Base-by-base conservation (phyloP, 2,113 vertebrate genomes). In the Podocnemis expansa region DNA sequence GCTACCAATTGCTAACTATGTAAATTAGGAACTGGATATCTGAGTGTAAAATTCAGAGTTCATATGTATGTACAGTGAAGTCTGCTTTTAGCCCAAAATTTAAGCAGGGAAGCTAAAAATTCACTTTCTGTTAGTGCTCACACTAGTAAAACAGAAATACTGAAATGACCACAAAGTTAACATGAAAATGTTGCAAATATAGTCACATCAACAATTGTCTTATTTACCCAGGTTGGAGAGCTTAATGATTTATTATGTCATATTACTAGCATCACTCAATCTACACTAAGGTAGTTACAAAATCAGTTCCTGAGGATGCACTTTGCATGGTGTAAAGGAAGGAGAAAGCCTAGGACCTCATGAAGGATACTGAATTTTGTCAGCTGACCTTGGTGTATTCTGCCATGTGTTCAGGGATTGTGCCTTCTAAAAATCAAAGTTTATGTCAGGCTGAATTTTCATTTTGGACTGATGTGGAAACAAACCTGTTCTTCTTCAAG, bases 21-120 rank as follows among this genome's bases (percentile, higher is more conserved):
- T 87, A 96, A 93, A 90, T 87, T 81, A 85, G 60, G n/a, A 96
- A 94, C 79, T 78, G 79, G 21, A 38, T 76, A 90, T 83, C 27
- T 60, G 31, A 93, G 82, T 87, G 58, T 83, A 83, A 84, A 89
- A 89, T 79, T 83, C 58, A 89, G 54, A 89, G 78, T 52, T 90
- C 31, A n/a, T 75, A 86, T 63, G 47, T 75, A 17, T 4, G 45
- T 41, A 90, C 16, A 17, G 14, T 80, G 19, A 21, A 5, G 24
- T 80, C n/a, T 73, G 63, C 63, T 85, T 92, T 83, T 70, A 3
- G 73, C 70, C 79, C 41, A 85, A n/a, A 67, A 94, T 91, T 90
- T 93, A 94, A 93, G 29, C n/a, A 86, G 5, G 41, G 8, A 82
- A 88, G 6, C 10, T 80, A 88, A 84, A 2, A 5, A 86, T 54